Evolutionary conservation across 2,888 invertebrate species (phyloP).

Genomic region (Oxystoma pomonae): DNA sequence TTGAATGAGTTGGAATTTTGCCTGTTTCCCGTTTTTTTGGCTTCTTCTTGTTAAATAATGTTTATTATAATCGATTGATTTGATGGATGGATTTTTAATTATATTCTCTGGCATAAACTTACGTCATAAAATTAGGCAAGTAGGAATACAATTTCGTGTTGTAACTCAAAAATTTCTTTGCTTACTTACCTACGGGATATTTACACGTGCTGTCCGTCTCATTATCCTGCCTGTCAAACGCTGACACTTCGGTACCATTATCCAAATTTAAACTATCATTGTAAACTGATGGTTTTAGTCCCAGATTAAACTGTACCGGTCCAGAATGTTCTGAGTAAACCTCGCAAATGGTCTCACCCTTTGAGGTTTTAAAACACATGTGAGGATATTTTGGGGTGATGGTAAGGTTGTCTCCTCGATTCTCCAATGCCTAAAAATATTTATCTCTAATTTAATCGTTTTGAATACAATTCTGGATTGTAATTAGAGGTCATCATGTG

Average conservation of each 20-base stretch:
- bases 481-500: no score
- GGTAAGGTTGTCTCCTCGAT: background rate
- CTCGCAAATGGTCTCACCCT: slow-evolving; percentile 51
- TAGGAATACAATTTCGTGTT: no score
- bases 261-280: background rate
- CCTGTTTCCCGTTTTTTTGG: no score
- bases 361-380: slow-evolving; percentile 50
- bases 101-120: no score
- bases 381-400: slow-evolving; percentile 48
- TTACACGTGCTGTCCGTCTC: slow-evolving; percentile 55
- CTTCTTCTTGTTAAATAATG: no score
- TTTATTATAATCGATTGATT: no score
- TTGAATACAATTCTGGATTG: no score
- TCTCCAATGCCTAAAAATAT: background rate
- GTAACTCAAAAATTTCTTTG: no score
- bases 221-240: slow-evolving; percentile 21
- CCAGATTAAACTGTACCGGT: slow-evolving; percentile 52
- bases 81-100: no score
- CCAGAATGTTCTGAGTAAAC: slow-evolving; percentile 57
- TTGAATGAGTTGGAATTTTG: no score
- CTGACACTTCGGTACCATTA: background rate
- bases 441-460: no score
- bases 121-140: no score
- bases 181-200: slow-evolving; percentile 57
- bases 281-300: slow-evolving; percentile 49